Base-by-base conservation (phyloP, 2,113 vertebrate species). In the Steatornis caripensis region DNA sequence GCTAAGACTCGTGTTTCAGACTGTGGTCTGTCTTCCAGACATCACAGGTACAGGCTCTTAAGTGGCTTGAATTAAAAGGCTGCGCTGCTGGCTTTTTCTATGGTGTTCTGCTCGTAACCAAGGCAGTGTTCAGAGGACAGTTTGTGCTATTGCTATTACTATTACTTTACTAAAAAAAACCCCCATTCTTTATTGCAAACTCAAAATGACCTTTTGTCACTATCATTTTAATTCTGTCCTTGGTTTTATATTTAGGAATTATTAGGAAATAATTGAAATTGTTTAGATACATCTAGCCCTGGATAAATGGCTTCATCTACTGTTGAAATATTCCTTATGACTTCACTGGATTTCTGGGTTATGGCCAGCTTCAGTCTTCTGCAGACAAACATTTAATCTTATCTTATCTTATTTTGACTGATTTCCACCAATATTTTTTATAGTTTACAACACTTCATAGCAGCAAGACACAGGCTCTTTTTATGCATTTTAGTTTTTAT, bases 241-340 rank as follows among this genome's bases (percentile, higher is more conserved):
- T 95, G 37, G n/a, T 70, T 95, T 76, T 94, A 13, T 86, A 60
- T 93, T 94, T 36, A 49, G 36, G 20, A 93, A 43, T 54, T 92
- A 74, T 61, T 93, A 95, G 81, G 77, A 95, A 95, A 96, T 96
- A 68, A 89, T 95, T 94, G 82, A 85, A 92, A 94, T 97, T 94
- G 74, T 89, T 89, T 91, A 89, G 81, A 69, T 96, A 72, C 74
- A 93, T 95, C 81, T 97, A 92, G 77, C 78, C 24, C 48, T 69
- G 58, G 41, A 89, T 85, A 93, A 91, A 91, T 89, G 84, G 61
- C 46, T 69, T 95, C 83, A 83, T 95, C 72, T 82, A 71, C 65
- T 79, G 69, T 65, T 94, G 84, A 94, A 95, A 82, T 87, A 86
- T 45, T 95, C 77, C 53, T 68, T 87, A 64, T 84, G 92, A 94